Percentiles rank a stretch among this genome's conserved stretches.
Evolutionary conservation across 2,113 vertebrate species (phyloP).

Genomic region (Chloebia gouldiae): DNA sequence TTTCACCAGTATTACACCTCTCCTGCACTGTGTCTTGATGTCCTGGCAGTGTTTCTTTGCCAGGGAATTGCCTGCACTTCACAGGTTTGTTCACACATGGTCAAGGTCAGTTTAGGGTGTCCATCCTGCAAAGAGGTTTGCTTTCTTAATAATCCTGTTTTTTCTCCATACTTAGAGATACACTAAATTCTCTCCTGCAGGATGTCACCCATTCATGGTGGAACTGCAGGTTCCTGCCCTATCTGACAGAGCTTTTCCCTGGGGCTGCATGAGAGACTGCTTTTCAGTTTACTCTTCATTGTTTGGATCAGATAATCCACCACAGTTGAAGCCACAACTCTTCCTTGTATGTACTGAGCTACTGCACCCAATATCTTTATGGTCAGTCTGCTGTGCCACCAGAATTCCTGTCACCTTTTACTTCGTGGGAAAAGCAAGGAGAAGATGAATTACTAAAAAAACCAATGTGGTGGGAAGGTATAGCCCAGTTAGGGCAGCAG

Average conservation of each 20-base stretch:
- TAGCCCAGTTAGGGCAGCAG: not conserved
- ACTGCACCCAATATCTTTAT: not conserved
- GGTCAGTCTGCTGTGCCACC: not conserved
- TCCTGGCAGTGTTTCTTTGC: not conserved
- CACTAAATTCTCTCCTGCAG: not conserved
- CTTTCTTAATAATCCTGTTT: not conserved
- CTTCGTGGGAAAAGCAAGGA: not conserved
- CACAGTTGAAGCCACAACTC: not conserved
- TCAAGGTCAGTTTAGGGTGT: not conserved
- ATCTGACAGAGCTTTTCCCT: not conserved
- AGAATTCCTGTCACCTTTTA: not conserved
- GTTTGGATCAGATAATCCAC: not conserved
- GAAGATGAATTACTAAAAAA: not conserved
- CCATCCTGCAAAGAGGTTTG: not conserved
- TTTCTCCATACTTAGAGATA: not conserved
- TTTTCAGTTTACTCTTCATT: not conserved
- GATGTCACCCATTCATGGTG: not conserved
- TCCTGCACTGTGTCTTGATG: not conserved
- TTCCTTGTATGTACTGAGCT: not conserved
- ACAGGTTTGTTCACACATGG: not conserved
- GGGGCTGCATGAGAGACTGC: not conserved
- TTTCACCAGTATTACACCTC: not conserved
- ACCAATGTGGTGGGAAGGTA: fast-evolving
- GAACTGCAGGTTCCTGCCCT: not conserved
- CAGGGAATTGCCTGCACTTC: not conserved